These are phyloP conservation scores for Microcebus jonahi DNA, from an alignment of 2,113 vertebrate genomes.

Conservation along the genomic window DNA sequence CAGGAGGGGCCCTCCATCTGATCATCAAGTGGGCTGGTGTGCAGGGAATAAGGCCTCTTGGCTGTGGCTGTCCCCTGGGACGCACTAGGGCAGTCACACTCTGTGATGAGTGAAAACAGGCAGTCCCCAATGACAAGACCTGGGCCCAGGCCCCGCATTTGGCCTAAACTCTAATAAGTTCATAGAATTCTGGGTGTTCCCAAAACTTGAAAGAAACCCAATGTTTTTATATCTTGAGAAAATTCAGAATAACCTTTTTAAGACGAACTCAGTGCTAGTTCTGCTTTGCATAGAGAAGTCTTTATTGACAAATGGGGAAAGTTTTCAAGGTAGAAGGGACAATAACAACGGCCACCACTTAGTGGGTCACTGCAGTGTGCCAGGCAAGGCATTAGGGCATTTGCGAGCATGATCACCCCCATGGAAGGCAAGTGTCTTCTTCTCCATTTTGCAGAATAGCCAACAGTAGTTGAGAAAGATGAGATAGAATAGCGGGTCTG, in stretches of 20 bases:
- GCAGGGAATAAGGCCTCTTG: not conserved
- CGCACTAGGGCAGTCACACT: not conserved
- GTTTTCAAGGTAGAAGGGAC: not conserved
- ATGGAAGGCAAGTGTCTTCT: not conserved
- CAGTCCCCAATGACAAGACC: not conserved
- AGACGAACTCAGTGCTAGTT: not conserved
- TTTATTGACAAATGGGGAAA: not conserved
- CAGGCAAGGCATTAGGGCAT: not conserved
- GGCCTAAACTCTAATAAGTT: not conserved
- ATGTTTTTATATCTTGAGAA: slow-evolving; percentile 44
- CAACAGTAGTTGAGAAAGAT: not conserved
- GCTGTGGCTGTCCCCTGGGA: not conserved
- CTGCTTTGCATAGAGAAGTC: not conserved
- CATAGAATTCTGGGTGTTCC: slow-evolving; percentile 41
- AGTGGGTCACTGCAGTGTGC: not conserved
- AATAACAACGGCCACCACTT: not conserved
- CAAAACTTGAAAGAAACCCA: slow-evolving; percentile 36
- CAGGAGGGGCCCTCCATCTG: not conserved
- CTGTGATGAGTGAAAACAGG: not conserved
- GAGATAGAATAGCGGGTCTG: not conserved
- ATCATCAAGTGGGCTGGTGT: not conserved
- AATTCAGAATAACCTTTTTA: slow-evolving; percentile 10
- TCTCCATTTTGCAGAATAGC: not conserved
- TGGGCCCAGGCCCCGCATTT: not conserved
- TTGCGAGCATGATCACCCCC: not conserved